Percentiles rank a stretch among this genome's conserved stretches.
Conservation (phyloP, 1,140 invertebrate species). For the Babylonia areolata region DNA sequence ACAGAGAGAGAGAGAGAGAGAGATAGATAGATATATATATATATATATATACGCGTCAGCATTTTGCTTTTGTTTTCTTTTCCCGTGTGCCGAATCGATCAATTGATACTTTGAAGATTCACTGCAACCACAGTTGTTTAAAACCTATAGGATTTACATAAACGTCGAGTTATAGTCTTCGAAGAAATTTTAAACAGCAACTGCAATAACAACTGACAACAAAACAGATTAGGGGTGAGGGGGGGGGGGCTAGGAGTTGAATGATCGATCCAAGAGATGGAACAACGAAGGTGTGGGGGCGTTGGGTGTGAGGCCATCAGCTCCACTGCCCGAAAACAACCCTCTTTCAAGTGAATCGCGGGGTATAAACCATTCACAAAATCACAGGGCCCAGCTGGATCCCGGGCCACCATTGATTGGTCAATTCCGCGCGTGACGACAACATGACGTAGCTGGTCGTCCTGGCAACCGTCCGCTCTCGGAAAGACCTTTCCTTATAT, state of each 20-base stretch:
- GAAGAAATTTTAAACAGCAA: no score
- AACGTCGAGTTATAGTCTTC: no score
- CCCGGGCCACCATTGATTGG: constrained; percentile 28
- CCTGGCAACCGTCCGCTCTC: constrained; percentile 22
- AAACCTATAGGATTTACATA: no score
- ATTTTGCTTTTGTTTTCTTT: no score
- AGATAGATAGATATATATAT: no score
- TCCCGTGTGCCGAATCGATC: no score
- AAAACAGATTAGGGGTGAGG: neutral
- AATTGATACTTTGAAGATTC: no score
- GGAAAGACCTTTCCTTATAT: constrained; percentile 33
- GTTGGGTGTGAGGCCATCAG: neutral
- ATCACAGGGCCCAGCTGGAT: neutral
- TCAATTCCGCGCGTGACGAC: constrained; percentile 20
- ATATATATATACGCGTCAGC: no score
- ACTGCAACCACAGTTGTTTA: no score
- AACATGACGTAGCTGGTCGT: constrained; percentile 13
- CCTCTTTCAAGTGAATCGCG: neutral
- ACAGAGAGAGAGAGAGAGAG: no score
- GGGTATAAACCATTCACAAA: constrained; percentile 2
- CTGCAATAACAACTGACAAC: neutral
- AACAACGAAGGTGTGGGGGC: neutral
- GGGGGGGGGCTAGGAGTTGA: neutral
- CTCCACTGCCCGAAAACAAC: neutral
- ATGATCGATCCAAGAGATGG: neutral